A percentile compares a stretch with the other conserved stretches of the same genome.
phyloP scores from a whole-genome alignment of 2,113 vertebrate genomes.

The Machaerirhynchus nigripectus region DNA sequence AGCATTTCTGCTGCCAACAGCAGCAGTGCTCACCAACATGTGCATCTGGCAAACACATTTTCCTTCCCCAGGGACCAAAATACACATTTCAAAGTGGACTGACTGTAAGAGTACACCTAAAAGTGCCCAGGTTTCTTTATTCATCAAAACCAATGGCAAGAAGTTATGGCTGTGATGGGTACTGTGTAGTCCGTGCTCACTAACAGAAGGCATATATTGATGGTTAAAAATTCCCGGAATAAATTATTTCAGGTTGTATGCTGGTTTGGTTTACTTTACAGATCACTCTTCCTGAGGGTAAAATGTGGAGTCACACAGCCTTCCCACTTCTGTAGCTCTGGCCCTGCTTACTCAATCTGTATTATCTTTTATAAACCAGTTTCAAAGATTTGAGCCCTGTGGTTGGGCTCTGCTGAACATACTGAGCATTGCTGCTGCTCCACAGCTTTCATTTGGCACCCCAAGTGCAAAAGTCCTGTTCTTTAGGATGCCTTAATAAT shows the following conservation, averaged over 20 bases:
- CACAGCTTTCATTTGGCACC: neutral
- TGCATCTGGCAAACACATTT: neutral
- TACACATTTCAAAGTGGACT: neutral
- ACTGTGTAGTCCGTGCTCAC: neutral
- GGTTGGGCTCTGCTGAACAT: neutral
- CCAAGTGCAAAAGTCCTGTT: rapidly evolving
- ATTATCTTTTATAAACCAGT: neutral
- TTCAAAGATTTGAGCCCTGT: neutral
- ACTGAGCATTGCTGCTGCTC: neutral
- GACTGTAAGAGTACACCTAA: neutral
- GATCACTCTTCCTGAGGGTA: neutral
- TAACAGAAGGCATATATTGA: neutral
- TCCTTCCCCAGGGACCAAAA: neutral
- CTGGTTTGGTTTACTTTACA: neutral
- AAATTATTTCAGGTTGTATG: neutral
- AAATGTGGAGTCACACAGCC: neutral
- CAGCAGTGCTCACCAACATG: neutral
- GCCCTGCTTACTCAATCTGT: neutral
- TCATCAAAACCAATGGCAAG: neutral
- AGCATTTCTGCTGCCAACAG: neutral
- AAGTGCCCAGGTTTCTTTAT: neutral
- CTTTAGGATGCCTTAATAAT: neutral
- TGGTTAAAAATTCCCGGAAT: neutral
- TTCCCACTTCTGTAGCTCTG: neutral
- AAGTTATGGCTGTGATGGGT: neutral